Conservation (phyloP, 2,797 vertebrate genomes). For the Eospalax fontanierii region DNA sequence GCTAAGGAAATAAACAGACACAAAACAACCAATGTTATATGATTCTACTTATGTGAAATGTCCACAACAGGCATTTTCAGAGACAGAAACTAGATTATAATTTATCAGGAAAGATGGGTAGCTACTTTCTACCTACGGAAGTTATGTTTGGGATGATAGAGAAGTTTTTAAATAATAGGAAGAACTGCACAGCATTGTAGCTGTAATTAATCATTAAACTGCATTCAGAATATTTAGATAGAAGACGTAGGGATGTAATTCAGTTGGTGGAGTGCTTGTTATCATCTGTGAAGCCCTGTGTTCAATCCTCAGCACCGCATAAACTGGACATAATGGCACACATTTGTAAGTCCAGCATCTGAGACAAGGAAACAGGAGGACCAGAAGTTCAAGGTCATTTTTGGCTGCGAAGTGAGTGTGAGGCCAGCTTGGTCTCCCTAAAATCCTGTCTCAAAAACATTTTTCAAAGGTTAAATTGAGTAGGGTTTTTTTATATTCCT, state of each 20-base stretch:
- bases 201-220: background rate
- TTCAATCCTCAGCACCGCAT: background rate
- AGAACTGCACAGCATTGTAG: background rate
- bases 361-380: background rate
- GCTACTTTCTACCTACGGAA: background rate
- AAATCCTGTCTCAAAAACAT: background rate
- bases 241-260: background rate
- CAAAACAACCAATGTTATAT: background rate
- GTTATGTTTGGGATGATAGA: background rate
- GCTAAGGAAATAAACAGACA: constrained; percentile 19
- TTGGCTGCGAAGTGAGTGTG: background rate
- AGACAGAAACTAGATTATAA: background rate
- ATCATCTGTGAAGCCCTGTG: background rate
- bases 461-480: background rate
- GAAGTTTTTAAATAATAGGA: background rate
- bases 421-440: background rate
- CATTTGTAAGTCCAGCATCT: background rate
- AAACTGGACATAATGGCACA: background rate
- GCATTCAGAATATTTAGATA: background rate
- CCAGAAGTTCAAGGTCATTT: background rate
- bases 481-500: background rate
- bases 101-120: background rate
- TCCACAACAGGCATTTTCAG: background rate
- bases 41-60: background rate
- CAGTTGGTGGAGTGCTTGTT: background rate